phyloP scores from a whole-genome alignment of 2,888 invertebrate species.

The Apamea anceps region DNA sequence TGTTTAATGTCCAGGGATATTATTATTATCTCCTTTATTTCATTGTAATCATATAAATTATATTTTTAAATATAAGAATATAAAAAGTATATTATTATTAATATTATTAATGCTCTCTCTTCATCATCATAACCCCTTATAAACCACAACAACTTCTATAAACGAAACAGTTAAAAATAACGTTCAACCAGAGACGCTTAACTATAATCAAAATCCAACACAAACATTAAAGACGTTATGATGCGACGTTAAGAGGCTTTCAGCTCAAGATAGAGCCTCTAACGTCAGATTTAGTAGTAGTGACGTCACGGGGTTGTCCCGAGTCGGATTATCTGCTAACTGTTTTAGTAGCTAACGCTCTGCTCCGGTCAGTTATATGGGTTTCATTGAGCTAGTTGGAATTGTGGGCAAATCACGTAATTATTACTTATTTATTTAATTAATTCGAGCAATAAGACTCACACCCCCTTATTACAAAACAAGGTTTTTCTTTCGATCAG shows the following conservation, averaged over 20 bases:
- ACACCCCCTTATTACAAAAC: too few species aligned
- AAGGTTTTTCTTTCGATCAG: too few species aligned
- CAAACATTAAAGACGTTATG: conserved; percentile 37
- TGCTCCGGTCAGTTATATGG: conserved; percentile 8
- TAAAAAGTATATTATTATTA: too few species aligned
- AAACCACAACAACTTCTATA: not conserved
- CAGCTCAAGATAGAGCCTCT: conserved; percentile 38
- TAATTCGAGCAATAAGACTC: too few species aligned
- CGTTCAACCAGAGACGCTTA: not conserved
- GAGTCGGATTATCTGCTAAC: conserved; percentile 45
- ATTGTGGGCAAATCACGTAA: not conserved
- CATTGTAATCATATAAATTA: too few species aligned
- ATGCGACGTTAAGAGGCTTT: conserved; percentile 43
- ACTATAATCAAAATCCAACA: conserved; percentile 9
- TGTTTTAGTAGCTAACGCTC: conserved; percentile 34
- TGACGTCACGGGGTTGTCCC: conserved; percentile 39
- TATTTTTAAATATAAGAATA: too few species aligned
- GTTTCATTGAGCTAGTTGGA: not conserved
- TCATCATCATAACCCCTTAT: not conserved
- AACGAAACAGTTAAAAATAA: conserved; percentile 4
- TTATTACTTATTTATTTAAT: not conserved
- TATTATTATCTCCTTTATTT: too few species aligned
- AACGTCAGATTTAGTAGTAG: conserved; percentile 52
- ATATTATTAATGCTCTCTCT: too few species aligned
- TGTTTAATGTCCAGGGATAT: too few species aligned